phyloP scores from a whole-genome alignment of 2,888 invertebrate species.

The Lydus trimaculatus region DNA sequence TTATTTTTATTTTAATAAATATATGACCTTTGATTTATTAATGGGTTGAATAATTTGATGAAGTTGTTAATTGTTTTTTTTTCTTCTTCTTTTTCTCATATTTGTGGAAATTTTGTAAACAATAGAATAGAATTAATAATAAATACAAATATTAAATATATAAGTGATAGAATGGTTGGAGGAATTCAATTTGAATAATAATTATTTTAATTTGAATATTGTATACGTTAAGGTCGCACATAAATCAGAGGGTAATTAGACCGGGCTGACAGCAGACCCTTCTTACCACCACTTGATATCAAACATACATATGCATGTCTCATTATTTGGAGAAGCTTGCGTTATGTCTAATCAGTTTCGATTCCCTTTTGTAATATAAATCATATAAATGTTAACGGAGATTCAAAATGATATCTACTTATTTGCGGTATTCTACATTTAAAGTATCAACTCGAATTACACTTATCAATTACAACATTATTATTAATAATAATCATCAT shows the following conservation, averaged over 20 bases:
- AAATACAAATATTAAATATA: neutral
- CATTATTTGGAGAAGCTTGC: constrained; percentile 53
- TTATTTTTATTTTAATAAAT: neutral
- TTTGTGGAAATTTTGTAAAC: neutral
- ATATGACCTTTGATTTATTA: neutral
- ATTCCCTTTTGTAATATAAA: constrained; percentile 51
- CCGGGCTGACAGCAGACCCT: constrained; percentile 50
- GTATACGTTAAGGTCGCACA: constrained; percentile 31
- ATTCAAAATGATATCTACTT: constrained; percentile 36
- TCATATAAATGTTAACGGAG: constrained; percentile 51
- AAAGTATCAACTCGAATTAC: neutral
- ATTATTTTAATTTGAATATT: constrained; percentile 46
- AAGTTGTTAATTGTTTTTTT: neutral
- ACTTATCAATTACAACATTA: neutral
- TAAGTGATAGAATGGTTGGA: neutral
- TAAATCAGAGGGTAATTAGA: constrained; percentile 52
- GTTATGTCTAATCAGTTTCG: constrained; percentile 54
- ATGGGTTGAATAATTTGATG: neutral
- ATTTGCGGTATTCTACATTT: neutral
- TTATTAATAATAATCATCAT: neutral
- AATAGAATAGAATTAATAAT: constrained; percentile 18
- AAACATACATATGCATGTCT: constrained; percentile 58
- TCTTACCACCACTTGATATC: constrained; percentile 53
- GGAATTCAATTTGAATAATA: constrained; percentile 50
- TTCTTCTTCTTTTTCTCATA: neutral